A percentile compares a stretch with the other conserved stretches of the same genome.
phyloP scores from a whole-genome alignment of 2,113 vertebrate genomes.

The Mionectes macconnelli region DNA sequence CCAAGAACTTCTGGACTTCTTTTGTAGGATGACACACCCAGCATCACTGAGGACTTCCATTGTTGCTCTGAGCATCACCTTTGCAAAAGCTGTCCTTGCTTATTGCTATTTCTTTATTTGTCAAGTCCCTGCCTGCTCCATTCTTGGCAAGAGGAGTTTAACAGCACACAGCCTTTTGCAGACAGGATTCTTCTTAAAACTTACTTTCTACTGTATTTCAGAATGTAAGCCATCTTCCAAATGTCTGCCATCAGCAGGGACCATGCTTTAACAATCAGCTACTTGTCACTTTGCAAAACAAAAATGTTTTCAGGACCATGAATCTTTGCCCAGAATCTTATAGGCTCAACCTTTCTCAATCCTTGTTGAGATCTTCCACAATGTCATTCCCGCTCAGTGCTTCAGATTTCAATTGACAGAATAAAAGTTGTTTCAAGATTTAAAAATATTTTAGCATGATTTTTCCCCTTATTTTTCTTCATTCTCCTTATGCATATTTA shows the following conservation, averaged over 20 bases:
- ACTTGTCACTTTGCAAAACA: slow-evolving; percentile 35
- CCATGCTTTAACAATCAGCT: slow-evolving; percentile 19
- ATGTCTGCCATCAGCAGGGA: neutral
- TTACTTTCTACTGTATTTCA: neutral
- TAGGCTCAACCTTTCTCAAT: neutral
- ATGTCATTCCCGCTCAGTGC: neutral
- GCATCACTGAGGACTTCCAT: neutral
- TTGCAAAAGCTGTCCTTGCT: neutral
- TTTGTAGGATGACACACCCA: slow-evolving; percentile 18
- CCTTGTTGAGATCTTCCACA: neutral
- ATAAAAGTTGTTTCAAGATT: neutral
- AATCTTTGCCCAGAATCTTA: neutral
- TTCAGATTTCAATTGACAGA: neutral
- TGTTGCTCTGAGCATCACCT: slow-evolving; percentile 5
- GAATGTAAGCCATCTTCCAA: neutral
- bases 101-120: neutral
- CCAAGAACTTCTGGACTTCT: slow-evolving; percentile 29
- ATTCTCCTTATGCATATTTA: neutral
- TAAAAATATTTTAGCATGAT: neutral
- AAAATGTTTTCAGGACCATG: neutral
- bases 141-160: slow-evolving; percentile 12
- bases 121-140: neutral
- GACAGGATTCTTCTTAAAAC: neutral
- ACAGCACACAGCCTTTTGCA: neutral
- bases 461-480: neutral